Evolutionary conservation across 2,113 vertebrate genomes (phyloP).

Genomic region (Proteles cristata): DNA sequence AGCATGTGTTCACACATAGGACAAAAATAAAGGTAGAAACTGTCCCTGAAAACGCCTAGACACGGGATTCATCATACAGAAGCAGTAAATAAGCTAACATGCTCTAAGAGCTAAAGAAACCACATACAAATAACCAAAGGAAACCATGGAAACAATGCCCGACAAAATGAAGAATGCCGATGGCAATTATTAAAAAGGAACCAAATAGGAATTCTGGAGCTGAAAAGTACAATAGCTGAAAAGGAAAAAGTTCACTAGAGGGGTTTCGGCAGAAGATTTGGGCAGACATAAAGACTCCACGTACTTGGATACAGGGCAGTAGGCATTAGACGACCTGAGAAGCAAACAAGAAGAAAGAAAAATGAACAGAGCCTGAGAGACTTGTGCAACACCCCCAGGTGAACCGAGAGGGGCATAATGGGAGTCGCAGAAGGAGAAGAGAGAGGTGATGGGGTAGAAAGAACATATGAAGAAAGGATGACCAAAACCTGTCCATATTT

Average conservation of each 20-base stretch:
- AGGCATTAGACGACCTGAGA: neutral
- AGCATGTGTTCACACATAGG: neutral
- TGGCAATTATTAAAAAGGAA: neutral
- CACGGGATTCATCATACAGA: neutral
- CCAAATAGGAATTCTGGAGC: neutral
- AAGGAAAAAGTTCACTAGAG: neutral
- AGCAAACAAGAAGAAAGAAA: neutral
- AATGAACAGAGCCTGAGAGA: neutral
- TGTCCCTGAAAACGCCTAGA: neutral
- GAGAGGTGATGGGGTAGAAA: neutral
- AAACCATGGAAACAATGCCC: neutral
- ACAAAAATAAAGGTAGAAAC: neutral
- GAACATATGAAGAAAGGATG: neutral
- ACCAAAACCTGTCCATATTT: neutral
- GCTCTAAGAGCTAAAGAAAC: neutral
- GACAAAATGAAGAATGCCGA: neutral
- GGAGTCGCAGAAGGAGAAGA: neutral
- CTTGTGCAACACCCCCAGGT: neutral
- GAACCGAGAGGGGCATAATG: neutral
- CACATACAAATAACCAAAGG: neutral
- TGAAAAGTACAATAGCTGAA: neutral
- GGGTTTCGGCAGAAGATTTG: neutral
- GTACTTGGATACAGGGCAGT: neutral
- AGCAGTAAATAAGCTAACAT: neutral
- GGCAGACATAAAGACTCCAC: neutral